These are phyloP conservation scores for Pithecia hirsuta DNA, from an alignment of 2,797 vertebrate genomes.

Conservation along the genomic window DNA sequence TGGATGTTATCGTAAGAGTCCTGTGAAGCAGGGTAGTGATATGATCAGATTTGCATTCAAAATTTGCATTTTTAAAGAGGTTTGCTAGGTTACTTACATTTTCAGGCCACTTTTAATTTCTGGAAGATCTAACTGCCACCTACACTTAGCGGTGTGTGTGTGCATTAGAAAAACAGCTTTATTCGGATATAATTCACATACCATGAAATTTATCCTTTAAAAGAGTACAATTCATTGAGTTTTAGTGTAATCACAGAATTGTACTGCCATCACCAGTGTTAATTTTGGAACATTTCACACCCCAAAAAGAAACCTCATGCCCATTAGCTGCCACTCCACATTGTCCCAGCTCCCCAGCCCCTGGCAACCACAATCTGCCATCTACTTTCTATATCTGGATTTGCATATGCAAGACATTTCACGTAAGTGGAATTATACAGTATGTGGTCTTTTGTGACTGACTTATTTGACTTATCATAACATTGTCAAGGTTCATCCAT, in stretches of 20 bases:
- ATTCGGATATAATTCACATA: not conserved
- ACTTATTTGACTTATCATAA: not conserved
- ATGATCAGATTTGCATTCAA: not conserved
- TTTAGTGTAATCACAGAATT: not conserved
- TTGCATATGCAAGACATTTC: not conserved
- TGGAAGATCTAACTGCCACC: not conserved
- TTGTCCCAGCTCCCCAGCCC: no score
- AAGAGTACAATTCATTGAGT: not conserved
- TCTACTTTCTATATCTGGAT: not conserved
- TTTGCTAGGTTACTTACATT: slow-evolving; percentile 11
- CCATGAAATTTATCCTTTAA: not conserved
- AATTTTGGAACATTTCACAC: not conserved
- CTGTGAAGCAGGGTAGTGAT: not conserved
- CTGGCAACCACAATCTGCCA: not conserved
- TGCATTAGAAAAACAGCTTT: not conserved
- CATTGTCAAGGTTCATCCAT: not conserved
- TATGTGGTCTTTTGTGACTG: not conserved
- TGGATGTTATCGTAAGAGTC: not conserved
- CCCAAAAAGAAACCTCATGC: not conserved
- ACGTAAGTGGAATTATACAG: not conserved
- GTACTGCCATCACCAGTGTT: not conserved
- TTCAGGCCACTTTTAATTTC: slow-evolving; percentile 43
- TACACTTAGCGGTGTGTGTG: not conserved
- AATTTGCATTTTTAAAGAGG: not conserved
- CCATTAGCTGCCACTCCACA: not conserved